Evolutionary conservation across 2,113 vertebrate genomes (phyloP).

Genomic region (Hassar affinis): DNA sequence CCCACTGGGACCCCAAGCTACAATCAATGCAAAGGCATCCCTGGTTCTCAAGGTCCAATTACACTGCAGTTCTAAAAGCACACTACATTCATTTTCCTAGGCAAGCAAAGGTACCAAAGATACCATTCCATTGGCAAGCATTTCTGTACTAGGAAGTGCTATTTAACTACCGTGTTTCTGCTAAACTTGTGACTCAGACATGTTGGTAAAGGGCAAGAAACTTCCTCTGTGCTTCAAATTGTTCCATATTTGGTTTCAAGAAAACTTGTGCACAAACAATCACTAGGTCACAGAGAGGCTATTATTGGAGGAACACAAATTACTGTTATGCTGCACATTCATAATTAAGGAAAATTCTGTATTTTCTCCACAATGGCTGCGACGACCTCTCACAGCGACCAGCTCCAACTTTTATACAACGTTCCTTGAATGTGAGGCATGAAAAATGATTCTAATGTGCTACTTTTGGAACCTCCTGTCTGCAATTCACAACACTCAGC

Average conservation of each 20-base stretch:
- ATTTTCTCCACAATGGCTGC: background rate
- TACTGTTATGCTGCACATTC: background rate
- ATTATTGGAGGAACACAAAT: conserved; percentile 9
- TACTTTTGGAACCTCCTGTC: conserved; percentile 35
- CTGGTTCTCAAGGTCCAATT: background rate
- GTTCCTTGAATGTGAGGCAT: conserved; percentile 4
- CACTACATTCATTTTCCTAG: background rate
- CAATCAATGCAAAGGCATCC: background rate
- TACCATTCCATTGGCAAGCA: background rate
- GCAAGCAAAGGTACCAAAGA: background rate
- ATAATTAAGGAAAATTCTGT: conserved; percentile 13
- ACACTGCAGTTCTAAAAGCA: background rate
- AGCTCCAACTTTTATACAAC: background rate
- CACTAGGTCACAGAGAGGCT: background rate
- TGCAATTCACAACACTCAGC: conserved; percentile 41
- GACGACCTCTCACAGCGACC: conserved; percentile 12
- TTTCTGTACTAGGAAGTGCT: background rate
- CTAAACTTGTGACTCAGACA: background rate
- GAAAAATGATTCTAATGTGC: conserved; percentile 42
- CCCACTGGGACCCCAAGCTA: background rate
- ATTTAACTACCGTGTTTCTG: background rate
- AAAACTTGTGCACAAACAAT: conserved; percentile 26
- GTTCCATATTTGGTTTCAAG: conserved; percentile 6
- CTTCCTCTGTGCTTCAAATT: background rate
- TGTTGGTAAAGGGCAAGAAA: background rate